Percentiles rank a stretch among this genome's conserved stretches.
phyloP scores from a whole-genome alignment of 2,888 invertebrate species.

The Petrolisthes manimaculis region DNA sequence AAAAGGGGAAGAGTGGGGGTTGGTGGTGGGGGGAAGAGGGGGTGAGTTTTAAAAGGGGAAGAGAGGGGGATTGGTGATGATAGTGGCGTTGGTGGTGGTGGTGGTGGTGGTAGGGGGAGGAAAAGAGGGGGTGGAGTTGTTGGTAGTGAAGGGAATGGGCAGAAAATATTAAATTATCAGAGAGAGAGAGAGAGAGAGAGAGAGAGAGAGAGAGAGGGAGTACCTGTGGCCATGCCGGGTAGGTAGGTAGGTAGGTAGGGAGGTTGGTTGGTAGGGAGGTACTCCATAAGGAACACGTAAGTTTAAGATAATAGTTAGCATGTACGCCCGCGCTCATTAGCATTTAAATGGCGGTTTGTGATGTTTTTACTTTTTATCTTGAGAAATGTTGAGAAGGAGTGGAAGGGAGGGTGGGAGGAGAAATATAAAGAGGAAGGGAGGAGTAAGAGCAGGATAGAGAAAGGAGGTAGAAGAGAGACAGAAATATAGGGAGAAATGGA shows the following conservation, averaged over 20 bases:
- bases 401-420: neutral
- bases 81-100: neutral
- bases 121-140: neutral
- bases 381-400: neutral
- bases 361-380: neutral
- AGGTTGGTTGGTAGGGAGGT: neutral
- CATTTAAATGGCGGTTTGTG: neutral
- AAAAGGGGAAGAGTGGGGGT: neutral
- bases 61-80: too few relatives aligned
- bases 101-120: neutral
- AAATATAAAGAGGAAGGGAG: neutral
- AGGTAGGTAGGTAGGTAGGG: neutral
- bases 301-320: neutral
- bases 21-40: neutral
- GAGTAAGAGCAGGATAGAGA: neutral
- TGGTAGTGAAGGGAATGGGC: neutral
- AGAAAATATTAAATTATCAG: neutral
- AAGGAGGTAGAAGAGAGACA: neutral
- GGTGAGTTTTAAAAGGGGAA: neutral
- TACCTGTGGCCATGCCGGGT: neutral
- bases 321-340: slow-evolving; percentile 7
- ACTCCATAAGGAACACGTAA: neutral
- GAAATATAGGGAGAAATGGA: neutral
- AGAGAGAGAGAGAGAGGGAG: neutral
- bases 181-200: neutral